Evolutionary conservation across 1,140 invertebrate genomes (phyloP), one percentile per base, ranked within the genome.

Genomic region (Apis mellifera): DNA sequence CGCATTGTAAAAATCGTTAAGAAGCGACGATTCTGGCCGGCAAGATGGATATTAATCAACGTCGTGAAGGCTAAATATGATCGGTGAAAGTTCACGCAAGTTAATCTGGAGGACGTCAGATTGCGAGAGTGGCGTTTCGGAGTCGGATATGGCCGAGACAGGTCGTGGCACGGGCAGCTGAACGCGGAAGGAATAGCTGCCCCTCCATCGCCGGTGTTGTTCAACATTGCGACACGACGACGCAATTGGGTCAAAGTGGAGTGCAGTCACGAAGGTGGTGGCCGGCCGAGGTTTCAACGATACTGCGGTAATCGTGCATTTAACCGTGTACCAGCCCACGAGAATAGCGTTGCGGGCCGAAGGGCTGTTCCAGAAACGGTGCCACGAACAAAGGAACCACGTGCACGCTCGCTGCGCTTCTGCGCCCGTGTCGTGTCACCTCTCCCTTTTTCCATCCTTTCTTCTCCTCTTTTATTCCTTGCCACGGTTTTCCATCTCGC

Each of bases 361-460:
- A 86, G 83, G 84, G 88, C 85, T 84, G 86, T 91, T 83, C 83
- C 75, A 87, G 86, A 89, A 90, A 88, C 85, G 86, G 86, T 81
- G 84, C 84, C 85, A 76, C 85, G 89, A 91, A 92, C 91, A 92
- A 92, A 92, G 89, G 87, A 91, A 75, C 85, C 90, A 91, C 90
- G 89, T 85, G 90, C 86, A 55, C 80, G 75, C 70, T 71, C 52
- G 64, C 54, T 60, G 64, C 32, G 78, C 72, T 81, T 71, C 76
- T 78, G 77, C 77, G 66, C 54, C 26, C 55, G 15, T 70, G 54
- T 76, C 75, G 65, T 59, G 48, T 70, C 48, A 83, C 81, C 75
- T 48, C n/a, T 32, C 54, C 21, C 60, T 42, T 42, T 42, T 42
- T 0, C 32, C 32, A 42, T 42, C 32, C 32, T 42, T 42, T 42